Conservation (phyloP, 2,888 invertebrate genomes). For the Apodemia mormo region DNA sequence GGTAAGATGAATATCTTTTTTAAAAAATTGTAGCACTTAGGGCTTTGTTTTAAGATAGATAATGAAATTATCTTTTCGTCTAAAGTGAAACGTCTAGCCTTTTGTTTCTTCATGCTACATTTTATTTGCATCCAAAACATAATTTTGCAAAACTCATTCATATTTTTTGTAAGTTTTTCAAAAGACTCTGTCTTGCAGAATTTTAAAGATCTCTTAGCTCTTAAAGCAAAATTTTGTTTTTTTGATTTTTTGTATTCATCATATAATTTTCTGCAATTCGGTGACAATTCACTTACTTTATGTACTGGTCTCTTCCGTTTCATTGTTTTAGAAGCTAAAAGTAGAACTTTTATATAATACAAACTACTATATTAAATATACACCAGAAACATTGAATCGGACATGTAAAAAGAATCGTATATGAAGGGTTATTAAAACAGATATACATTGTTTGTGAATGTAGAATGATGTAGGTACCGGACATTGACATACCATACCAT, state of each 20-base stretch:
- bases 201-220: constrained; percentile 20
- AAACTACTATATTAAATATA: neutral
- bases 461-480: no score
- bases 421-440: no score
- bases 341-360: neutral
- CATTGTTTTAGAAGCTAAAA: neutral
- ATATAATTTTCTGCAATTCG: constrained; percentile 25
- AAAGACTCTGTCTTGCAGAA: constrained; percentile 23
- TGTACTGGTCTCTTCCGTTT: neutral
- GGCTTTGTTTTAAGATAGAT: constrained; percentile 22
- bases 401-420: no score
- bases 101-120: neutral
- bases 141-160: constrained; percentile 26
- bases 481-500: no score
- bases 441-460: no score
- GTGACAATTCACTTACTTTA: neutral
- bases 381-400: neutral
- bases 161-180: constrained; percentile 22
- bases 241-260: constrained; percentile 22
- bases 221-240: constrained; percentile 17
- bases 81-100: constrained; percentile 19
- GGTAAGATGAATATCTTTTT: constrained; percentile 21
- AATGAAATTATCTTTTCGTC: constrained; percentile 20
- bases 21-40: constrained; percentile 21
- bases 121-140: constrained; percentile 25